Evolutionary conservation across 30 jellyfish, hydroid and myxozoan genomes (phyloP).

Genomic region (Aurelia aurita complex sp. Pacific): DNA sequence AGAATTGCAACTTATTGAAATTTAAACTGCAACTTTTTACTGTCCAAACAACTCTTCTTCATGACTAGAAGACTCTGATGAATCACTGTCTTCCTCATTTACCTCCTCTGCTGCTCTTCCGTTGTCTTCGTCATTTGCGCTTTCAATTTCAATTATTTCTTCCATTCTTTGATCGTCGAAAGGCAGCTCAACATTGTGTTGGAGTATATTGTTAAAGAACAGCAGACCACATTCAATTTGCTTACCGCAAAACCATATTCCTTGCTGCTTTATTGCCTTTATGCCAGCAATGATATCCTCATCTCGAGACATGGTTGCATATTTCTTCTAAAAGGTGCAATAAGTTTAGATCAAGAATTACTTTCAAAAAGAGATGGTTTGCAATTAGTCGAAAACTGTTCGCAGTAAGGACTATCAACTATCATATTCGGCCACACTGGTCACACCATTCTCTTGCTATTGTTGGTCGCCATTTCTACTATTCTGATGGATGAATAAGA

Average conservation of each 20-base stretch:
- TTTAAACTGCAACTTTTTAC: background rate
- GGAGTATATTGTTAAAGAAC: background rate
- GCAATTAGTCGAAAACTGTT: too few relatives aligned
- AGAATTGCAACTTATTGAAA: background rate
- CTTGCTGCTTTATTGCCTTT: background rate
- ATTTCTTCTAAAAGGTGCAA: constrained; percentile 3
- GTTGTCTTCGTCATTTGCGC: too few relatives aligned
- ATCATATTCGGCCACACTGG: too few relatives aligned
- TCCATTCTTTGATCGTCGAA: background rate
- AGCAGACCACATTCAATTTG: background rate
- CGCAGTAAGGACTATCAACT: too few relatives aligned
- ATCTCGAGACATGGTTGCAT: background rate
- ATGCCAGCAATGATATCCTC: background rate
- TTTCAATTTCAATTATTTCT: background rate
- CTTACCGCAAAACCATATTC: background rate
- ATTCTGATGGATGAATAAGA: too few relatives aligned
- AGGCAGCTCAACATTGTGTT: background rate
- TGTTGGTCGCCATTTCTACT: too few relatives aligned
- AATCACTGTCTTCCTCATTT: background rate
- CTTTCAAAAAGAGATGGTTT: too few relatives aligned
- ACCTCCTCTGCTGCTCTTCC: too few relatives aligned
- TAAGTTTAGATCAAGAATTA: too few relatives aligned
- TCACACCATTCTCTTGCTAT: too few relatives aligned
- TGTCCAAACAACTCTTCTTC: background rate
- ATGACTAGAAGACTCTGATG: background rate